Conservation (phyloP, 2,888 invertebrate genomes). For the Arge pagana region DNA sequence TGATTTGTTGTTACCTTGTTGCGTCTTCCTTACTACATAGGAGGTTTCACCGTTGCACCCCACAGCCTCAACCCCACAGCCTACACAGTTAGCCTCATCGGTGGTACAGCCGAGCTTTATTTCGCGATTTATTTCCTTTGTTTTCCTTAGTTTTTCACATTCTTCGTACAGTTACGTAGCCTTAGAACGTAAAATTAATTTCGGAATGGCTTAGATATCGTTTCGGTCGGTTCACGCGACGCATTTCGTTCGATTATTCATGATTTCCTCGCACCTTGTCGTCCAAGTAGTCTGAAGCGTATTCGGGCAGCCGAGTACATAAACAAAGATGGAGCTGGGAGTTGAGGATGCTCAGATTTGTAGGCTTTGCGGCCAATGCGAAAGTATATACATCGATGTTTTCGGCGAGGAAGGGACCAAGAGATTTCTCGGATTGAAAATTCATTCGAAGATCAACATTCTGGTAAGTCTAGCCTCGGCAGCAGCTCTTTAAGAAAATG, state of each 20-base stretch:
- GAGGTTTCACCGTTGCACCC: too few relatives aligned
- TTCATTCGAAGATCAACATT: conserved; percentile 52
- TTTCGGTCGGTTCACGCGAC: background rate
- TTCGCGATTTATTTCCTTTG: conserved; percentile 1
- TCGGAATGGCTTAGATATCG: conserved; percentile 4
- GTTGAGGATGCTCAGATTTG: conserved; percentile 49
- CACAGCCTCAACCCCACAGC: too few relatives aligned
- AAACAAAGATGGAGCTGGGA: conserved; percentile 51
- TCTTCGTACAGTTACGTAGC: background rate
- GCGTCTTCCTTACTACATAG: too few relatives aligned
- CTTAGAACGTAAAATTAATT: background rate
- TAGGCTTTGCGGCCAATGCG: conserved; percentile 52
- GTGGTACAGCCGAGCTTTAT: background rate
- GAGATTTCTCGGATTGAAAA: conserved; percentile 49
- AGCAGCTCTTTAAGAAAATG: background rate
- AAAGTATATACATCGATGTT: conserved; percentile 51
- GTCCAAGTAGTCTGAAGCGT: conserved; percentile 40
- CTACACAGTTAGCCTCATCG: too few relatives aligned
- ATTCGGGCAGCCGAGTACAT: conserved; percentile 37
- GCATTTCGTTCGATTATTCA: background rate
- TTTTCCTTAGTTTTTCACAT: background rate
- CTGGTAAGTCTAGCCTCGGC: conserved; percentile 43
- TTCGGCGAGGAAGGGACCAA: conserved; percentile 53
- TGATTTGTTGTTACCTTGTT: too few relatives aligned
- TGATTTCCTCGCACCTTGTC: background rate